Base-by-base conservation (phyloP, 1,140 invertebrate genomes). In the Habropoda laboriosa region DNA sequence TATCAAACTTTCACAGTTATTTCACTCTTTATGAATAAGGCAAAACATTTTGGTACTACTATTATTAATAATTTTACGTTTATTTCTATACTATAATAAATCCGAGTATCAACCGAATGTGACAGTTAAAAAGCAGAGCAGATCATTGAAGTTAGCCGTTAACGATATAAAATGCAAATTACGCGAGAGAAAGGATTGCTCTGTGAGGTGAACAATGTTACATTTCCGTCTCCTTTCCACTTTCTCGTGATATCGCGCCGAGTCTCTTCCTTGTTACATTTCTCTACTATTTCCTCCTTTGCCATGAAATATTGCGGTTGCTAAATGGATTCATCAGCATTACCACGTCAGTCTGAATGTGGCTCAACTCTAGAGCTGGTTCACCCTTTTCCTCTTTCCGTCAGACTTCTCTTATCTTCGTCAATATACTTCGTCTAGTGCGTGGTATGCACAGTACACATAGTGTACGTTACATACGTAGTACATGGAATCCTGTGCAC, bases 301-400 rank as follows among this genome's bases (percentile, higher is more conserved):
- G 68, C 73, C 79, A 80, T 35, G 78, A 87, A 81, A 88, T 79
- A 80, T 85, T 88, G 88, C 87, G 89, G 89, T 89, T 82, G 81
- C 86, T 91, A 91, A 91, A 91, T 92, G 89, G 90, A 91, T 91
- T 90, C 85, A 79, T 82, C 80, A 86, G 88, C 89, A 90, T 91
- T 91, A 90, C 83, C 82, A 87, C 72, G 70, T 85, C 79, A 79
- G 68, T 81, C 80, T 85, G 73, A 81, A 77, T 81, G 70, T 63
- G 58, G 74, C 68, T 86, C 73, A 82, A 82, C 74, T 64, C 40
- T 32, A 49, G 51, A 49, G 55, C 35, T 32, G 67, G 72, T 66
- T 81, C 63, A 61, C 60, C 82, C 78, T 76, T 81, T 80, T 85
- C 75, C 47, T 67, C 51, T 57, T 82, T 55, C 61, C 70, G 38